Evolutionary conservation across 1,140 invertebrate species (phyloP).

Genomic region (Anoplophora glabripennis): DNA sequence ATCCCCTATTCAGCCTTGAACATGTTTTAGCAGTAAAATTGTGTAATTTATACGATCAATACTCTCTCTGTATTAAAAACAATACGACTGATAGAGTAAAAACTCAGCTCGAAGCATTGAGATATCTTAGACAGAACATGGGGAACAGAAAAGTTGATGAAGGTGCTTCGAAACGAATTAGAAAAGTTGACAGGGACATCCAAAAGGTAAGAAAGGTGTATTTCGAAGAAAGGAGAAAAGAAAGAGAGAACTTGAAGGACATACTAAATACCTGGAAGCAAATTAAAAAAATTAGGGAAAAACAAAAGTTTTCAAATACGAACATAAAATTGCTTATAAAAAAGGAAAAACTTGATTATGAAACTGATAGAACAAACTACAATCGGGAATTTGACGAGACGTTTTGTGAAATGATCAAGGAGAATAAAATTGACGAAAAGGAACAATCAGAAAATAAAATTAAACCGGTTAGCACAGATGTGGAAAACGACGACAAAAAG

Average conservation of each 20-base stretch:
- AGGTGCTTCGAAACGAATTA: slow-evolving; percentile 14
- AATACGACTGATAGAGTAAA: slow-evolving; percentile 39
- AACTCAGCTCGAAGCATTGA: slow-evolving; percentile 44
- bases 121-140: slow-evolving; percentile 39
- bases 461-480: background rate
- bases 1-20: slow-evolving; percentile 49
- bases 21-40: slow-evolving; percentile 47
- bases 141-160: slow-evolving; percentile 20
- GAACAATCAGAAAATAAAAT: background rate
- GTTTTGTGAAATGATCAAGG: slow-evolving; percentile 47
- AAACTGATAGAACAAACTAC: slow-evolving; percentile 33
- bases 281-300: slow-evolving; percentile 44
- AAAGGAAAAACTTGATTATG: slow-evolving; percentile 32
- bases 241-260: slow-evolving; percentile 40
- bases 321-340: slow-evolving; percentile 46
- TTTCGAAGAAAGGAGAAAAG: slow-evolving; percentile 42
- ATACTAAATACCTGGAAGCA: slow-evolving; percentile 47
- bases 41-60: slow-evolving; percentile 43
- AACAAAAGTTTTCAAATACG: slow-evolving; percentile 47
- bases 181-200: slow-evolving; percentile 32
- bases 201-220: slow-evolving; percentile 43
- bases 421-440: slow-evolving; percentile 36
- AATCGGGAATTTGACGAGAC: slow-evolving; percentile 44
- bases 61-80: slow-evolving; percentile 35
- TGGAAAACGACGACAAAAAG: slow-evolving; percentile 32